Base-by-base conservation (phyloP, 2,113 vertebrate genomes). In the Edolisoma coerulescens region DNA sequence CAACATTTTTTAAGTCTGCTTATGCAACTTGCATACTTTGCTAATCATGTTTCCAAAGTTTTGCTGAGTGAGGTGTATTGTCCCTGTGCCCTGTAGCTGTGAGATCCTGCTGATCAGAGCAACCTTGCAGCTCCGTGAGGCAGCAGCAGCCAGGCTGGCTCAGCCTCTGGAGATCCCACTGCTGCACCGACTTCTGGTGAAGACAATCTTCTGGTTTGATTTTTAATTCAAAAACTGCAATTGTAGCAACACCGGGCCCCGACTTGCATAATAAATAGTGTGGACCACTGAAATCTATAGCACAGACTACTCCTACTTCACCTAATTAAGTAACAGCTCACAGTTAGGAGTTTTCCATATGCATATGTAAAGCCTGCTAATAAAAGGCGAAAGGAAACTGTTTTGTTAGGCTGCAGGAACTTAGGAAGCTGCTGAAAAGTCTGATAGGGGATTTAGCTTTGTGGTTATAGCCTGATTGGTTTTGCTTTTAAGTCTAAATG, bases 181-280 rank as follows among this genome's bases (percentile, higher is more conserved):
- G 65, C 17, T 42, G 42, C 88, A 90, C 18, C 0, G 37, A 26
- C 70, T 60, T 54, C 71, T 93, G 70, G 24, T 1, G 28, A 42
- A 80, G 8, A 73, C 54, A 10, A 47, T 4, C 79, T 59, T 57
- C 35, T 28, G 41, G 22, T 70, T 74, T 93, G 86, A 67, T 87
- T 92, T 74, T 90, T 92, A 91, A 91, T 87, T 93, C 90, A 94
- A 92, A 86, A 74, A 16, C 83, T 90, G 73, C 47, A 74, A 81
- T 68, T 81, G 92, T 84, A 94, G 56, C 93, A 86, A 70, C 82
- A 53, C 41, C 73, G 27, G 56, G 52, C n/a, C 83, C 44, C 85
- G 52, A 19, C 45, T 28, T 77, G 92, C 85, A 77, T 86, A 84
- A 82, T 41, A 13, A 96, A 78, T 26, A 64, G 54, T 27, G 68